Evolutionary conservation across 2,113 vertebrate species (phyloP).

Genomic region (Phalacrocorax carbo): DNA sequence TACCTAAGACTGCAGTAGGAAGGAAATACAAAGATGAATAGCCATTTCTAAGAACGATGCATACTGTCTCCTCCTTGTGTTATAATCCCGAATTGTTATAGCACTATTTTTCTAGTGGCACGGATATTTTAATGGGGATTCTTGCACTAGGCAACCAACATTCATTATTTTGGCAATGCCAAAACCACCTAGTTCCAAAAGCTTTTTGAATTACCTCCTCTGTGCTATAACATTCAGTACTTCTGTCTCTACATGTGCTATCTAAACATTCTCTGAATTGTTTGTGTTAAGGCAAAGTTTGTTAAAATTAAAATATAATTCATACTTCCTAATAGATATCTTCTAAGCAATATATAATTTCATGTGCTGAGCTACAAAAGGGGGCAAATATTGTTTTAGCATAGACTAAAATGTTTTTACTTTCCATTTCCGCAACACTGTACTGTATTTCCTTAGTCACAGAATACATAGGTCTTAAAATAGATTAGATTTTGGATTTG

Average conservation of each 20-base stretch:
- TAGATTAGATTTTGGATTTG: not conserved
- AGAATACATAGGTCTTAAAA: not conserved
- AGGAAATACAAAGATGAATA: not conserved
- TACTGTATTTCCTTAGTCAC: rapidly evolving
- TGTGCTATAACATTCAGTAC: not conserved
- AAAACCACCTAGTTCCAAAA: not conserved
- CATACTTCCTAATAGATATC: not conserved
- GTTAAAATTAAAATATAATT: not conserved
- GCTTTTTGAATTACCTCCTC: not conserved
- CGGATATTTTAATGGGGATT: not conserved
- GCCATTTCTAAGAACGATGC: not conserved
- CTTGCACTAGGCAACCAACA: not conserved
- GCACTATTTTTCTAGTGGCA: not conserved
- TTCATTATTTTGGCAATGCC: not conserved
- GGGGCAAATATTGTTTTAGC: not conserved
- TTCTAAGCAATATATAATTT: not conserved
- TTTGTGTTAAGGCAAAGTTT: not conserved
- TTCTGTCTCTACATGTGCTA: not conserved
- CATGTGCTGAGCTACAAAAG: not conserved
- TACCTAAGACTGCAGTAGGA: not conserved
- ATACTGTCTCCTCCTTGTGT: not conserved
- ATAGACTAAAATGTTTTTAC: not conserved
- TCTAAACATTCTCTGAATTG: not conserved
- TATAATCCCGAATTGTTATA: not conserved
- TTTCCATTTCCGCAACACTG: not conserved